Conservation (phyloP, 2,888 invertebrate species). For the Muschampia plurimacula region DNA sequence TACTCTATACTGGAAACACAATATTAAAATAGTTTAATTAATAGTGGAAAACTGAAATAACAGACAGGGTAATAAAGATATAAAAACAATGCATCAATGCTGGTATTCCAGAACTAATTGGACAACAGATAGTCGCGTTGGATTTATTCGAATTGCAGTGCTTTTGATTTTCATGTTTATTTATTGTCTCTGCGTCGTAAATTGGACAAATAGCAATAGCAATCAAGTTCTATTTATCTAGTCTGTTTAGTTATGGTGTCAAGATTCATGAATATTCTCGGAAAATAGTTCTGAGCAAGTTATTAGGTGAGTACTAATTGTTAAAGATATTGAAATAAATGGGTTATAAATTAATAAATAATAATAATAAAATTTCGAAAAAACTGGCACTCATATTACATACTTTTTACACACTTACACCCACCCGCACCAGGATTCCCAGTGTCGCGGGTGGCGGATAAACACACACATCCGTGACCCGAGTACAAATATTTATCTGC, state of each 20-base stretch:
- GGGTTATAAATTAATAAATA: too few species aligned
- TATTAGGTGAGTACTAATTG: too few species aligned
- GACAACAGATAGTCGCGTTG: constrained; percentile 13
- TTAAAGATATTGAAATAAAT: too few species aligned
- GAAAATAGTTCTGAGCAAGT: neutral
- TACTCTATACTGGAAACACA: neutral
- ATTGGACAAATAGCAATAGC: constrained; percentile 25
- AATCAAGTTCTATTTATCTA: constrained; percentile 2
- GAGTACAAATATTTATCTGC: too few species aligned
- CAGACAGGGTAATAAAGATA: constrained; percentile 2
- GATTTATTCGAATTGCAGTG: constrained; percentile 25
- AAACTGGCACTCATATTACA: too few species aligned
- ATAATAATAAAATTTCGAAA: too few species aligned
- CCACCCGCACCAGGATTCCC: too few species aligned
- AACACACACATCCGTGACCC: too few species aligned
- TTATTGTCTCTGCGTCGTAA: constrained; percentile 22
- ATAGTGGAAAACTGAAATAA: constrained; percentile 10
- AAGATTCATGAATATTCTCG: neutral
- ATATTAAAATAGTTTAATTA: neutral
- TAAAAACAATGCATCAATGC: constrained; percentile 23
- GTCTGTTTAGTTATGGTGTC: neutral
- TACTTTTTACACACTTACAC: too few species aligned
- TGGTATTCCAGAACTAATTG: constrained; percentile 27
- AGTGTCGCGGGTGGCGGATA: too few species aligned
- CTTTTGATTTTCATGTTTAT: constrained; percentile 35